A percentile compares a stretch with the other conserved stretches of the same genome.
These are phyloP conservation scores for Cebidichthys violaceus DNA, from an alignment of 2,113 vertebrate species.

Conservation along the genomic window DNA sequence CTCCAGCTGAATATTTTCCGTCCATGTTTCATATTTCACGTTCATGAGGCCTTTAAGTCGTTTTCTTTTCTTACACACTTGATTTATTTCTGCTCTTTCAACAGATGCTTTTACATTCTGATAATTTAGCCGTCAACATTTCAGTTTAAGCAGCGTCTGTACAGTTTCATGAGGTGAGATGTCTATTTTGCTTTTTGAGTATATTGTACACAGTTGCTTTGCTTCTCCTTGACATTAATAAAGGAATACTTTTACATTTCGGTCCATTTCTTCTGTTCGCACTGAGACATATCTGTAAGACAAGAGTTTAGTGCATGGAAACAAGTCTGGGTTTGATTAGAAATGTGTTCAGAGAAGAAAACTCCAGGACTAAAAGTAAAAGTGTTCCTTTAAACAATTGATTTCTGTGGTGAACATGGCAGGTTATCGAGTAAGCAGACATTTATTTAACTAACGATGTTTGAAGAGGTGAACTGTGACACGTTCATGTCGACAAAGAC, in stretches of 20 bases:
- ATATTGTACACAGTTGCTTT: slow-evolving; percentile 6
- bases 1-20: too few relatives aligned
- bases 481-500: neutral
- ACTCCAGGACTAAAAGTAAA: neutral
- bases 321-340: neutral
- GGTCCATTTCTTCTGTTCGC: slow-evolving; percentile 8
- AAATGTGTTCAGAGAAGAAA: slow-evolving; percentile 1
- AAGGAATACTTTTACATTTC: neutral
- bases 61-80: neutral
- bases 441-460: slow-evolving; percentile 13
- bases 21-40: too few relatives aligned
- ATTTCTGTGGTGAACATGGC: slow-evolving; percentile 13
- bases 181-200: neutral
- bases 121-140: slow-evolving; percentile 19
- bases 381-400: slow-evolving; percentile 11
- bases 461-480: slow-evolving; percentile 2
- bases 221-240: slow-evolving; percentile 16
- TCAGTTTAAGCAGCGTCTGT: slow-evolving; percentile 11
- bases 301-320: neutral
- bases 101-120: neutral
- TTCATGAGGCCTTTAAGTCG: neutral
- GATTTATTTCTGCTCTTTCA: neutral
- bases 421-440: slow-evolving; percentile 28
- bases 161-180: slow-evolving; percentile 23
- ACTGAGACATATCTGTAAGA: neutral